phyloP scores from a whole-genome alignment of 2,113 vertebrate species.

The Nipponia nippon region DNA sequence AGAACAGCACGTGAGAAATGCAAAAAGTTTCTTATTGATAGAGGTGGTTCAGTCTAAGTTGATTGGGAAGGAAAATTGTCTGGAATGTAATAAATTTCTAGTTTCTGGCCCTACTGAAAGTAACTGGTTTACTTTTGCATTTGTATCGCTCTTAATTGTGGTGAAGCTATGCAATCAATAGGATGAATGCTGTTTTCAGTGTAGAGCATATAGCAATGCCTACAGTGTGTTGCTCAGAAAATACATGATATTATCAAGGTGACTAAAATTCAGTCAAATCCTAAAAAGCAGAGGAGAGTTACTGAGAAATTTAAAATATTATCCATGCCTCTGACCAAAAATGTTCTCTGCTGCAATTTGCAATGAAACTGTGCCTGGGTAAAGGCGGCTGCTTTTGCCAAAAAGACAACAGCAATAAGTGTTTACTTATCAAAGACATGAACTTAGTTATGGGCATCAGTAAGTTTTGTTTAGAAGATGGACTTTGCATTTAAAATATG shows the following conservation, averaged over 20 bases:
- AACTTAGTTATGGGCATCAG: background rate
- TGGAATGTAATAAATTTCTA: background rate
- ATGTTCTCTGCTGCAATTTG: background rate
- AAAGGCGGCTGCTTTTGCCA: background rate
- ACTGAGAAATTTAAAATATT: background rate
- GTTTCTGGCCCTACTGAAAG: background rate
- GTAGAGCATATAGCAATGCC: background rate
- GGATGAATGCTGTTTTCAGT: background rate
- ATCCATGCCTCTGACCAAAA: background rate
- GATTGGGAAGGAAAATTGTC: background rate
- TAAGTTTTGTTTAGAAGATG: background rate
- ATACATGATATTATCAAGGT: background rate
- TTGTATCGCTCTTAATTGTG: background rate
- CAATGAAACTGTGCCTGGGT: background rate
- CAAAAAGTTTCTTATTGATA: background rate
- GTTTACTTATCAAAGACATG: background rate
- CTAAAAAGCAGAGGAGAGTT: background rate
- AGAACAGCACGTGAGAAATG: background rate
- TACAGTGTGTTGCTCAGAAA: background rate
- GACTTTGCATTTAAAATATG: background rate
- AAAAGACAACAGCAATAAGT: rapidly evolving
- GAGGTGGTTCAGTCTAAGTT: background rate
- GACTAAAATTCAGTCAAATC: background rate
- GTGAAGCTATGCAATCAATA: background rate
- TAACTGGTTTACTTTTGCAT: background rate